Percentiles rank a stretch among this genome's conserved stretches.
Conservation (phyloP, 37 sponge, comb jelly and placozoan species). For the Dysidea cf. avara region DNA sequence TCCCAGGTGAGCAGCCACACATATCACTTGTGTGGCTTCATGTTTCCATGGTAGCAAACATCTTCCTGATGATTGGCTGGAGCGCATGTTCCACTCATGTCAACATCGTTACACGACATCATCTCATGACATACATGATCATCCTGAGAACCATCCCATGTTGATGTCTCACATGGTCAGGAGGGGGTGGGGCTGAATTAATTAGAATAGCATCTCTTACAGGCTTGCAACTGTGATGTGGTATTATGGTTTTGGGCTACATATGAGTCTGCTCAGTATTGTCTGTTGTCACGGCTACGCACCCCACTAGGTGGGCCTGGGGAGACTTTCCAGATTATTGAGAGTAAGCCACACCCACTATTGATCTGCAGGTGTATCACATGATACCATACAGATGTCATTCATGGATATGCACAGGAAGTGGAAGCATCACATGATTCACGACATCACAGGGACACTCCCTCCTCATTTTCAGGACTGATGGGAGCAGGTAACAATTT, state of each 20-base stretch:
- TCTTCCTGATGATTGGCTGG: conserved; percentile 93
- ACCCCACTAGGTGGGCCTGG: conserved; percentile 88
- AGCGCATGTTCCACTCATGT: conserved; percentile 89
- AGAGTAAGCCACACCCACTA: conserved; percentile 54
- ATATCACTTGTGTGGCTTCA: not conserved
- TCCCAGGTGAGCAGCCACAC: conserved; percentile 62
- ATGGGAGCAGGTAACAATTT: conserved; percentile 66
- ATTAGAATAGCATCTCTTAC: not conserved
- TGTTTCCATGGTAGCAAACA: conserved; percentile 56
- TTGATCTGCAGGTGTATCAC: too few species aligned
- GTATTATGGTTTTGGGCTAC: conserved; percentile 94
- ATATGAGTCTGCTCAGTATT: conserved; percentile 90
- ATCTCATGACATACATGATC: conserved; percentile 40
- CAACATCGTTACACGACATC: conserved; percentile 67
- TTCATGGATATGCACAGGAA: conserved; percentile 76
- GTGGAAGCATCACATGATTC: conserved; percentile 54
- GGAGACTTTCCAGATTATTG: conserved; percentile 88
- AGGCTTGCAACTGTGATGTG: conserved; percentile 87
- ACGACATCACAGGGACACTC: conserved; percentile 59
- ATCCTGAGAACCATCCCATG: conserved; percentile 77
- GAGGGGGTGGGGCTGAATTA: not conserved
- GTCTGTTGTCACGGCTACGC: conserved; percentile 83
- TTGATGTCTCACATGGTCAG: conserved; percentile 69
- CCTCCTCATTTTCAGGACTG: conserved; percentile 81
- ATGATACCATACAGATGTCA: conserved; percentile 46